Conservation (phyloP, 2,113 vertebrate genomes). For the Chionis minor region DNA sequence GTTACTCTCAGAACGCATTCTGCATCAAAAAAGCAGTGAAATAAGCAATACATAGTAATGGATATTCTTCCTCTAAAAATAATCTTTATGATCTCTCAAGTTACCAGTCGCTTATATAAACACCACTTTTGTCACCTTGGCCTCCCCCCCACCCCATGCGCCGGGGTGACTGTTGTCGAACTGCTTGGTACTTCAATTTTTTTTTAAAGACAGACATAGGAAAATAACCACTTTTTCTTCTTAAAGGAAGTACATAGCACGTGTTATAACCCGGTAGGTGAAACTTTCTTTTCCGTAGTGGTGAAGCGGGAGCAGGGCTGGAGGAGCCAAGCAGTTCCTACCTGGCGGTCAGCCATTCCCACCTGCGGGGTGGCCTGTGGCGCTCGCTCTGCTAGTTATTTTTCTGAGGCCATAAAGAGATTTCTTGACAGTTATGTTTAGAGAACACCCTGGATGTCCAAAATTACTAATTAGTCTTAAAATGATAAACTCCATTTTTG, state of each 20-base stretch:
- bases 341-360: not conserved
- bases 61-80: not conserved
- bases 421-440: not conserved
- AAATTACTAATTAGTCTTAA: not conserved
- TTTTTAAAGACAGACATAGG: not conserved
- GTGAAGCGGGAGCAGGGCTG: not conserved
- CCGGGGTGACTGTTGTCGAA: fast-evolving
- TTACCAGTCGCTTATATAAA: not conserved
- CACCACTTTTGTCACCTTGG: fast-evolving
- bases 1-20: not conserved
- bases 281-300: not conserved
- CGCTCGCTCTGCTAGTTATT: not conserved
- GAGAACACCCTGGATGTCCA: not conserved
- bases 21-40: not conserved
- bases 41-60: fast-evolving
- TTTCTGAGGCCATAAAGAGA: not conserved
- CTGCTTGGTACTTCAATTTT: not conserved
- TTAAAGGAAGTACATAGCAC: not conserved
- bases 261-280: not conserved
- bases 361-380: not conserved
- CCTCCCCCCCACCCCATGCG: fast-evolving
- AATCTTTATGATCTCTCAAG: too few relatives aligned
- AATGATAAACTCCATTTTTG: not conserved
- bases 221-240: not conserved
- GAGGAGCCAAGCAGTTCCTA: not conserved